Conservation (phyloP, 2,113 vertebrate genomes). For the Alethe castanea region DNA sequence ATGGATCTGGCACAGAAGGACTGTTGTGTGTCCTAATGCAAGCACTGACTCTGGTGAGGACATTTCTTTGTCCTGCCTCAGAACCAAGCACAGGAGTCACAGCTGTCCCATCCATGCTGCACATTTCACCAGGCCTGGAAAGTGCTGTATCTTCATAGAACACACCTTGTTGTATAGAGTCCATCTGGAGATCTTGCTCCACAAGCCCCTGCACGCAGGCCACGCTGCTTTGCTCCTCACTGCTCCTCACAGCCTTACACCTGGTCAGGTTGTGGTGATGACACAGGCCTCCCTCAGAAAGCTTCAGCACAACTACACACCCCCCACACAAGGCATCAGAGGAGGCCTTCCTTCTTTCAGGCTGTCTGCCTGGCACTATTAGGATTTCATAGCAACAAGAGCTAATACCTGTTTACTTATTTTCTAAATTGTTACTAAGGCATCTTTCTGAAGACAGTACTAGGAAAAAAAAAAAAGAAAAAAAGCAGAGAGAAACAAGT, state of each 20-base stretch:
- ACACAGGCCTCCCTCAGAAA: not conserved
- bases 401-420: not conserved
- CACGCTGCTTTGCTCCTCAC: not conserved
- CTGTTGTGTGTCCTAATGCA: not conserved
- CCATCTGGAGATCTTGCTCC: not conserved
- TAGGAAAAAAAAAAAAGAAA: not conserved
- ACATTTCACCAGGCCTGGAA: not conserved
- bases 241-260: not conserved
- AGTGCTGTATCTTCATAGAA: not conserved
- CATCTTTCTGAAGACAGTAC: not conserved
- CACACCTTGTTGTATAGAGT: not conserved
- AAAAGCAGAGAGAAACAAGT: not conserved
- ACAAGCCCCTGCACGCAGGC: not conserved
- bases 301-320: not conserved
- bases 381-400: not conserved
- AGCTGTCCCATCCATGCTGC: not conserved
- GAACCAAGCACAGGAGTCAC: not conserved
- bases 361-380: not conserved
- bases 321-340: fast-evolving
- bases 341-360: not conserved
- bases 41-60: not conserved
- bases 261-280: not conserved
- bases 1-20: not conserved
- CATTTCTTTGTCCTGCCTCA: not conserved
- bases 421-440: not conserved